Evolutionary conservation across 2,797 vertebrate species (phyloP).

Genomic region (Chanos chanos): DNA sequence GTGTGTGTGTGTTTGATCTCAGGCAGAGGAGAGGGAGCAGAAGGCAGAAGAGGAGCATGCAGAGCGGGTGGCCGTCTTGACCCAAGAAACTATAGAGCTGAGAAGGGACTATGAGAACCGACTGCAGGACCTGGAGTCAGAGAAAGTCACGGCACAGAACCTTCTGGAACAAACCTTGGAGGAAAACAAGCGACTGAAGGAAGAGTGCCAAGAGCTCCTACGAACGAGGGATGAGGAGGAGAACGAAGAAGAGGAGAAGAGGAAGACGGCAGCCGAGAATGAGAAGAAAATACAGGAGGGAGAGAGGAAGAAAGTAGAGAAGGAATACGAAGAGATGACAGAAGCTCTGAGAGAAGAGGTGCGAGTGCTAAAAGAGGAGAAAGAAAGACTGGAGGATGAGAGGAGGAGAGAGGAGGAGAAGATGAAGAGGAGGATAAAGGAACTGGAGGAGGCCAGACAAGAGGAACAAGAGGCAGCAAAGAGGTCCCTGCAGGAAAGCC

Average conservation of each 20-base stretch:
- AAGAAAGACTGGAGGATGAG: slow-evolving; percentile 58
- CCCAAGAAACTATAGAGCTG: slow-evolving; percentile 59
- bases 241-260: slow-evolving; percentile 53
- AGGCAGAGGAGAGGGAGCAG: slow-evolving; percentile 72
- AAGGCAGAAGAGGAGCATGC: slow-evolving; percentile 64
- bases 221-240: slow-evolving; percentile 57
- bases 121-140: slow-evolving; percentile 62
- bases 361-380: slow-evolving; percentile 61
- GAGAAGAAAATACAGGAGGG: slow-evolving; percentile 53
- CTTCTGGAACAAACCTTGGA: slow-evolving; percentile 63
- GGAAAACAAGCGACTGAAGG: slow-evolving; percentile 60
- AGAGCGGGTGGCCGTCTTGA: slow-evolving; percentile 50
- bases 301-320: slow-evolving; percentile 59
- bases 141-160: slow-evolving; percentile 62
- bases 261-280: slow-evolving; percentile 41
- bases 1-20: slow-evolving; percentile 48
- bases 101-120: slow-evolving; percentile 74
- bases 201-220: slow-evolving; percentile 60
- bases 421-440: slow-evolving; percentile 60
- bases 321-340: slow-evolving; percentile 61
- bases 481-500: slow-evolving; percentile 71
- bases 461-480: slow-evolving; percentile 74
- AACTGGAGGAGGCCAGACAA: slow-evolving; percentile 70
- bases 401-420: slow-evolving; percentile 62
- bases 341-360: slow-evolving; percentile 57